Percentiles rank a stretch among this genome's conserved stretches.
Conservation (phyloP, 2,113 vertebrate genomes). For the Cavia aperea region DNA sequence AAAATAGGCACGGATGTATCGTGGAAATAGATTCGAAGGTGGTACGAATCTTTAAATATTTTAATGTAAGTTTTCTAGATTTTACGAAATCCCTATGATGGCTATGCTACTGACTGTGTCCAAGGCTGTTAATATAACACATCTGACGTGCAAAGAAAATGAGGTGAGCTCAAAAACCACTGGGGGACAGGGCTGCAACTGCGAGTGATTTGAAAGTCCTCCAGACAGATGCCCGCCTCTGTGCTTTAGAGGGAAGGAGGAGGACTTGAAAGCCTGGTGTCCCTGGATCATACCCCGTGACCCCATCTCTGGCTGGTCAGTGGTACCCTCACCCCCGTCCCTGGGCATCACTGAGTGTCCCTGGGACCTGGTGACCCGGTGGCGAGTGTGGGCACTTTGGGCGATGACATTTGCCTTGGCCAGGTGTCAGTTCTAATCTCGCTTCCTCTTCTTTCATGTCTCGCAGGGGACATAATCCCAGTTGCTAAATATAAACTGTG, state of each 20-base stretch:
- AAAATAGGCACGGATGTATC: neutral
- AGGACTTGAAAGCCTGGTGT: rapidly evolving
- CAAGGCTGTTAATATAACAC: neutral
- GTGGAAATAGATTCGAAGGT: neutral
- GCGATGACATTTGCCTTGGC: slow-evolving; percentile 46
- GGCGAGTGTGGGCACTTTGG: neutral
- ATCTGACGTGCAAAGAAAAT: neutral
- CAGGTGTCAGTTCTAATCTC: slow-evolving; percentile 44
- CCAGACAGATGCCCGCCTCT: neutral
- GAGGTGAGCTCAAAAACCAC: neutral
- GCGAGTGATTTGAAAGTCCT: slow-evolving; percentile 4
- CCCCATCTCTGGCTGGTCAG: neutral
- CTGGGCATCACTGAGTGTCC: neutral
- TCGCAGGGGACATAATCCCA: slow-evolving; percentile 46
- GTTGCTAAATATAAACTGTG: slow-evolving; percentile 64
- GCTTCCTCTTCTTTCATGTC: slow-evolving; percentile 59
- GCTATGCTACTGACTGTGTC: neutral
- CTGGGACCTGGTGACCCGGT: neutral
- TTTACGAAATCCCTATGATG: neutral
- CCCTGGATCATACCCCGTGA: rapidly evolving
- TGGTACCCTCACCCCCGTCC: too few relatives aligned
- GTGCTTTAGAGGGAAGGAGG: neutral
- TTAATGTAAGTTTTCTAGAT: slow-evolving; percentile 24
- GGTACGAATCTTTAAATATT: neutral
- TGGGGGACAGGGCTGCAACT: neutral